phyloP scores from a whole-genome alignment of 2,888 invertebrate species.

The Drosophila kambysellisi region DNA sequence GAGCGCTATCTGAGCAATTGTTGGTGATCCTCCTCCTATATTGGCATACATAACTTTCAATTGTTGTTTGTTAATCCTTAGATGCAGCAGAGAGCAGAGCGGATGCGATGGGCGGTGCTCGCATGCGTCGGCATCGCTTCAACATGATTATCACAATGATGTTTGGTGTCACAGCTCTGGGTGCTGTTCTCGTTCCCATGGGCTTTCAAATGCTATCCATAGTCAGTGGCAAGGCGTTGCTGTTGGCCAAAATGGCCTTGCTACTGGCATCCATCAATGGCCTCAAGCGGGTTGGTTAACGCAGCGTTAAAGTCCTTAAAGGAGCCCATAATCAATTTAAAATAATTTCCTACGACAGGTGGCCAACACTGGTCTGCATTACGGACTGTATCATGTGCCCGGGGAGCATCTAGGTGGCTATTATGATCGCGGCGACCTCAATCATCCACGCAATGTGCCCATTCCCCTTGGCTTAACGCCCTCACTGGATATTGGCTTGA shows the following conservation, averaged over 20 bases:
- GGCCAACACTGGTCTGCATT: slow-evolving; percentile 90
- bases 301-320: slow-evolving; percentile 55
- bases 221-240: slow-evolving; percentile 91
- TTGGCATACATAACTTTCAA: neutral
- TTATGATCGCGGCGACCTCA: slow-evolving; percentile 83
- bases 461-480: slow-evolving; percentile 63
- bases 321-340: slow-evolving; percentile 7
- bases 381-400: slow-evolving; percentile 90
- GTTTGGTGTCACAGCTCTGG: slow-evolving; percentile 91
- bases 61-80: slow-evolving; percentile 12
- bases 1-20: slow-evolving; percentile 63
- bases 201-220: slow-evolving; percentile 94
- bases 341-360: slow-evolving; percentile 85
- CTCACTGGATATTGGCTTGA: slow-evolving; percentile 63
- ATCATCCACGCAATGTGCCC: slow-evolving; percentile 81
- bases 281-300: slow-evolving; percentile 88
- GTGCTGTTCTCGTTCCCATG: slow-evolving; percentile 91
- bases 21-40: neutral
- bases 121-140: slow-evolving; percentile 87
- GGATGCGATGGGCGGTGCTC: slow-evolving; percentile 71
- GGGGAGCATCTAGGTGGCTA: slow-evolving; percentile 82
- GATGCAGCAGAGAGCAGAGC: slow-evolving; percentile 7
- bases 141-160: slow-evolving; percentile 92
- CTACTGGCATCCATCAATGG: slow-evolving; percentile 92
- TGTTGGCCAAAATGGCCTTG: slow-evolving; percentile 93